phyloP scores from a whole-genome alignment of 2,888 invertebrate genomes.

The Apoda limacodes region DNA sequence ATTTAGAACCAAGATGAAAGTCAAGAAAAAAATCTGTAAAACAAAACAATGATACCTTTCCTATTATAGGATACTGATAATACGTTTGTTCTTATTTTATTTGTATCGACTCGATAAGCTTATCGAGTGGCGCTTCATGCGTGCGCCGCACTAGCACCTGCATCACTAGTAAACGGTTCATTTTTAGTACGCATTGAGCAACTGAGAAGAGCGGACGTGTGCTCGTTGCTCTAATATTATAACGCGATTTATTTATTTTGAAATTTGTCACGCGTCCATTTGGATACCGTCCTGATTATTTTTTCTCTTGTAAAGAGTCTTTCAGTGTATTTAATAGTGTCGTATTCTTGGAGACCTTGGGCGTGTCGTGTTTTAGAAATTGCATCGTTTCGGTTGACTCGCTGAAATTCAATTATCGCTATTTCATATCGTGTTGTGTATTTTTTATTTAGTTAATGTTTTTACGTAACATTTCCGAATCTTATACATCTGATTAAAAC shows the following conservation, averaged over 20 bases:
- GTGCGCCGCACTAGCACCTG: slow-evolving; percentile 50
- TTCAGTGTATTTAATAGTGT: slow-evolving; percentile 28
- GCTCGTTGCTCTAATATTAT: slow-evolving; percentile 34
- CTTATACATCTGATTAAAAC: too few relatives aligned
- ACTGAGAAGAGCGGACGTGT: slow-evolving; percentile 33
- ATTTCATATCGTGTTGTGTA: too few relatives aligned
- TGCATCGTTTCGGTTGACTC: not conserved
- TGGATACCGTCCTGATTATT: slow-evolving; percentile 42
- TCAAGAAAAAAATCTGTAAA: too few relatives aligned
- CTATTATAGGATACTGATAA: too few relatives aligned
- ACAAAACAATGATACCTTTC: too few relatives aligned
- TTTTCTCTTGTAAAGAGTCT: slow-evolving; percentile 25
- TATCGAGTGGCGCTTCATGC: slow-evolving; percentile 35
- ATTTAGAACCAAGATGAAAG: too few relatives aligned
- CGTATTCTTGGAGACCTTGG: slow-evolving; percentile 24
- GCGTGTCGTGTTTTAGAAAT: slow-evolving; percentile 12
- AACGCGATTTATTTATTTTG: slow-evolving; percentile 28
- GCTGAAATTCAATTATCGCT: not conserved
- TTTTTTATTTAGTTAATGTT: too few relatives aligned
- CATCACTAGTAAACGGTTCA: slow-evolving; percentile 30
- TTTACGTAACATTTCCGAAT: too few relatives aligned
- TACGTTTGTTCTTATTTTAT: too few relatives aligned
- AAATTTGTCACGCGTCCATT: slow-evolving; percentile 36
- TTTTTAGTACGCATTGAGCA: slow-evolving; percentile 52
- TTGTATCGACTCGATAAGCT: slow-evolving; percentile 45